Evolutionary conservation across 2,888 invertebrate genomes (phyloP).

Genomic region (Ptychoptera contaminata): DNA sequence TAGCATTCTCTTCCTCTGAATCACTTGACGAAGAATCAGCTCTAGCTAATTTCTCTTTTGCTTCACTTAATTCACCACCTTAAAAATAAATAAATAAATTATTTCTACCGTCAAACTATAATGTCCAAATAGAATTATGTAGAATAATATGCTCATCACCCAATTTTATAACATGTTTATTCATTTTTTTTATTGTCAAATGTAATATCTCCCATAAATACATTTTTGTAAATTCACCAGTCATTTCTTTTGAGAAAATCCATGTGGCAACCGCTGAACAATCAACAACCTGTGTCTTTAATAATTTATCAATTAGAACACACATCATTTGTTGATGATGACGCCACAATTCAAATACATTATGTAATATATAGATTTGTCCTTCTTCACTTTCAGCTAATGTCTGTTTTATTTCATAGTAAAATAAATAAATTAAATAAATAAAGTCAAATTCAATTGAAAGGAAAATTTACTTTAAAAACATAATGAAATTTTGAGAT

Average conservation of each 20-base stretch:
- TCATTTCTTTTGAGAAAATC: constrained; percentile 94
- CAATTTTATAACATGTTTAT: constrained; percentile 79
- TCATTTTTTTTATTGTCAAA: constrained; percentile 91
- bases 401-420: too few relatives aligned
- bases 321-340: constrained; percentile 95
- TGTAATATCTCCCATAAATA: constrained; percentile 96
- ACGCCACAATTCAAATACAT: constrained; percentile 91
- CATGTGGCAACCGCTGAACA: constrained; percentile 95
- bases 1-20: constrained; percentile 55
- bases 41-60: constrained; percentile 70
- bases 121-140: neutral
- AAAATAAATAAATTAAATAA: constrained; percentile 15
- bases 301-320: constrained; percentile 88
- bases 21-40: constrained; percentile 71
- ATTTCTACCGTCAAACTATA: neutral
- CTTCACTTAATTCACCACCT: constrained; percentile 66
- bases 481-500: constrained; percentile 91
- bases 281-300: constrained; percentile 94
- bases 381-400: constrained; percentile 89
- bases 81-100: constrained; percentile 4
- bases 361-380: constrained; percentile 82
- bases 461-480: constrained; percentile 47
- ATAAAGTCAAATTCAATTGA: neutral
- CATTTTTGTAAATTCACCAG: constrained; percentile 75
- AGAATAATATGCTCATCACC: constrained; percentile 20